Percentiles rank a stretch among this genome's conserved stretches.
These are phyloP conservation scores for Rhombomys opimus DNA, from an alignment of 2,113 vertebrate species.

Conservation along the genomic window DNA sequence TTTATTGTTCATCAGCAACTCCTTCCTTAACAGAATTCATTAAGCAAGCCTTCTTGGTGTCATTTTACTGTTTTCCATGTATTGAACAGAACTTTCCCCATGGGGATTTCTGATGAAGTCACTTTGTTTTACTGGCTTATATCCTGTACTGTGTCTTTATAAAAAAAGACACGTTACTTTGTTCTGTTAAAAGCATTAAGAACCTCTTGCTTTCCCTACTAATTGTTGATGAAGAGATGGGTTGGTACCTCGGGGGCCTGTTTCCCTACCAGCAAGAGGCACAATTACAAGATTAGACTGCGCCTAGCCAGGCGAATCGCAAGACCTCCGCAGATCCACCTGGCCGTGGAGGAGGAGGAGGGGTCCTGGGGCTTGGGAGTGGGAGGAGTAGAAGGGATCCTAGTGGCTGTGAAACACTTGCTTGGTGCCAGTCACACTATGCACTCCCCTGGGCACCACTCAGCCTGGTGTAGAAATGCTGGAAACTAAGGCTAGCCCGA, in stretches of 20 bases:
- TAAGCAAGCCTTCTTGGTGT: background rate
- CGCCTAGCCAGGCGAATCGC: background rate
- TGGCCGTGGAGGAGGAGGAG: background rate
- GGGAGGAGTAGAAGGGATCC: background rate
- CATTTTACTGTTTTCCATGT: background rate
- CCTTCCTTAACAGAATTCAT: background rate
- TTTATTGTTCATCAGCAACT: background rate
- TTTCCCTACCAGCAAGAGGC: background rate
- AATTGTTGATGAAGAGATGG: background rate
- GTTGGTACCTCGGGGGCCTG: background rate
- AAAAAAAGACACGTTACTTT: background rate
- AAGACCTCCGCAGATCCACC: background rate
- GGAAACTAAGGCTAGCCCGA: background rate
- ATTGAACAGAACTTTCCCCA: background rate
- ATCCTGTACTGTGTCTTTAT: background rate
- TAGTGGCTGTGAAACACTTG: background rate
- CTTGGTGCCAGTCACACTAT: background rate
- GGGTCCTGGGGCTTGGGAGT: background rate
- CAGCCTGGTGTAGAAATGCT: background rate
- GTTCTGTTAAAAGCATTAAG: background rate
- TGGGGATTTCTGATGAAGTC: background rate
- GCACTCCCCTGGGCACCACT: background rate
- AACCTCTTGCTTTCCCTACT: background rate
- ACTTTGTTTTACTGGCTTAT: background rate
- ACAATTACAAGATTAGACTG: background rate